Evolutionary conservation across 2,113 vertebrate genomes (phyloP).

Genomic region (Urocitellus parryii): DNA sequence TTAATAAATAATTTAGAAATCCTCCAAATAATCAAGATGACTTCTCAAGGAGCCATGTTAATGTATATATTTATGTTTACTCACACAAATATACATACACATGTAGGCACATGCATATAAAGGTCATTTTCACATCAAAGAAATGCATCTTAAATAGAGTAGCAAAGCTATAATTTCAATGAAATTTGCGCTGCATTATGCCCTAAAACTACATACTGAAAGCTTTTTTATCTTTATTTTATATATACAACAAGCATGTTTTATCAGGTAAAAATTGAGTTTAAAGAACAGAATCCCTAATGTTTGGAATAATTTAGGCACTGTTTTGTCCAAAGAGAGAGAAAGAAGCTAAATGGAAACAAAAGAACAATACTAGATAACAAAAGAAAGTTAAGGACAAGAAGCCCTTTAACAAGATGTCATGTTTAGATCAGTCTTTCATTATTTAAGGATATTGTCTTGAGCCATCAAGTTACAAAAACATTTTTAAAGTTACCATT

Average conservation of each 20-base stretch:
- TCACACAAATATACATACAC: background rate
- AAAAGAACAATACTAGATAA: background rate
- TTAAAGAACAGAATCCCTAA: background rate
- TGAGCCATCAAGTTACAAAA: conserved; percentile 48
- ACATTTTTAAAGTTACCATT: background rate
- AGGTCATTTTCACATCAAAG: background rate
- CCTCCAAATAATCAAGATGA: background rate
- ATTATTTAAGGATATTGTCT: background rate
- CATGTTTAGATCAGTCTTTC: conserved; percentile 18
- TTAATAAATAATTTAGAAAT: conserved; percentile 45
- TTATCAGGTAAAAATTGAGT: background rate
- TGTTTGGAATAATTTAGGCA: background rate
- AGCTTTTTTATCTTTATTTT: background rate
- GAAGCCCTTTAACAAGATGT: background rate
- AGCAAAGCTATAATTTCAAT: background rate
- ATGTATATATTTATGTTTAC: background rate
- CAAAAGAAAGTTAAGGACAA: background rate
- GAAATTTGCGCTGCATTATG: conserved; percentile 21
- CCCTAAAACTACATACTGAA: background rate
- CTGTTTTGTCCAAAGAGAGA: conserved; percentile 9
- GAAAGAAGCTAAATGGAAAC: background rate
- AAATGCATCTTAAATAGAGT: conserved; percentile 10
- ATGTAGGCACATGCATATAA: background rate
- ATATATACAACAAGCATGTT: background rate
- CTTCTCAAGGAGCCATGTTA: background rate